Conservation (phyloP, 2,797 vertebrate genomes). For the Enteromius radiatus region DNA sequence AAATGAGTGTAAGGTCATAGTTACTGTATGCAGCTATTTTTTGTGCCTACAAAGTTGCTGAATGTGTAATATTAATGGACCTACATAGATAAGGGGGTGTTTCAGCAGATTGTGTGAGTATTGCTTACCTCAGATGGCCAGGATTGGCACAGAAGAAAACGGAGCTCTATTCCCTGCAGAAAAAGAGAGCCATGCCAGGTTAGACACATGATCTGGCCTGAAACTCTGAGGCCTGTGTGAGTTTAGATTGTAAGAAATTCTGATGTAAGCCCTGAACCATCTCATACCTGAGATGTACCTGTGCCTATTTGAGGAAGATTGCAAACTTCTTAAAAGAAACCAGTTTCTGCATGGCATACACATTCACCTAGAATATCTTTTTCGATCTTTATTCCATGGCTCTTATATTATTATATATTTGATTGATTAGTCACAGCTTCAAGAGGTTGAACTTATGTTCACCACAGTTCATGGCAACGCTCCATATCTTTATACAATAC, state of each 20-base stretch:
- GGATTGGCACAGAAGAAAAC: background rate
- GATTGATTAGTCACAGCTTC: background rate
- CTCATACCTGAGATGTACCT: conserved; percentile 22
- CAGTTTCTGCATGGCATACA: conserved; percentile 11
- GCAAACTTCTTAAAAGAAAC: background rate
- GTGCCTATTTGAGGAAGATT: background rate
- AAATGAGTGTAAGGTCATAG: conserved; percentile 17
- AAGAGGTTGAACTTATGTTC: background rate
- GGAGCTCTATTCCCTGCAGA: conserved; percentile 4
- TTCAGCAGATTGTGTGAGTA: conserved; percentile 17
- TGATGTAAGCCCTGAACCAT: conserved; percentile 50
- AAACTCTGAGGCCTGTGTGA: background rate
- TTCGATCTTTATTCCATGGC: background rate
- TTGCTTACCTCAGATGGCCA: conserved; percentile 37
- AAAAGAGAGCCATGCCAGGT: background rate
- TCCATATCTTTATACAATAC: background rate
- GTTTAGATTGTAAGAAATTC: conserved; percentile 26
- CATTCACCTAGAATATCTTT: background rate
- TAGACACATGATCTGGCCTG: conserved; percentile 7
- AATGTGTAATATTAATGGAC: conserved; percentile 21
- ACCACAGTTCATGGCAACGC: background rate
- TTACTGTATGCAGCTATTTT: conserved; percentile 2
- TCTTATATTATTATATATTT: background rate
- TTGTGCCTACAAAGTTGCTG: conserved; percentile 30
- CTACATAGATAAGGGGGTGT: conserved; percentile 1